Percentiles rank a stretch among this genome's conserved stretches.
Conservation (phyloP, 2,888 invertebrate genomes). For the Melipona bicolor region DNA sequence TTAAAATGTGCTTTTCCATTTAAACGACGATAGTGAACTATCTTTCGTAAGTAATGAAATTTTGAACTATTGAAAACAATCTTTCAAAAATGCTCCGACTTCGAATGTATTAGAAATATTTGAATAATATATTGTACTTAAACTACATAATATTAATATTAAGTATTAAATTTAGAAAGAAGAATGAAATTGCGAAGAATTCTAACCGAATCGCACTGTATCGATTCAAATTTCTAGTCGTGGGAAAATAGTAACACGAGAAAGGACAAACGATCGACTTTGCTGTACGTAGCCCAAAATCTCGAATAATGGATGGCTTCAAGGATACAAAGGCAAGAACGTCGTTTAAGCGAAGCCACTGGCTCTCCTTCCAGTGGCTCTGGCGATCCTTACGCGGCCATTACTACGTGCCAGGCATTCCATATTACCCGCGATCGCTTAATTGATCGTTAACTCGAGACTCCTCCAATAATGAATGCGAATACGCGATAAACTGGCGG, state of each 20-base stretch:
- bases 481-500: constrained; percentile 41
- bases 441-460: constrained; percentile 78
- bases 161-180: not conserved
- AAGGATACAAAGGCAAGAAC: constrained; percentile 40
- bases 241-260: not conserved
- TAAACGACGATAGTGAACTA: too few relatives aligned
- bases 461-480: constrained; percentile 73
- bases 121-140: too few relatives aligned
- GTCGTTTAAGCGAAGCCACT: constrained; percentile 9
- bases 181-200: not conserved
- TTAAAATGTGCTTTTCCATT: too few relatives aligned
- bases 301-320: constrained; percentile 37
- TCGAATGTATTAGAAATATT: too few relatives aligned
- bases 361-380: constrained; percentile 33
- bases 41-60: too few relatives aligned
- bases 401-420: constrained; percentile 77
- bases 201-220: not conserved
- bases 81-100: too few relatives aligned
- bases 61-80: too few relatives aligned
- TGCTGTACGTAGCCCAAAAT: constrained; percentile 26
- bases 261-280: constrained; percentile 12
- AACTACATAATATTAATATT: not conserved
- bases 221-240: constrained; percentile 9
- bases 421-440: constrained; percentile 74
- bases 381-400: constrained; percentile 65